Percentiles rank a stretch among this genome's conserved stretches.
phyloP scores from a whole-genome alignment of 2,797 vertebrate genomes.

The Gymnopithys bicolor region DNA sequence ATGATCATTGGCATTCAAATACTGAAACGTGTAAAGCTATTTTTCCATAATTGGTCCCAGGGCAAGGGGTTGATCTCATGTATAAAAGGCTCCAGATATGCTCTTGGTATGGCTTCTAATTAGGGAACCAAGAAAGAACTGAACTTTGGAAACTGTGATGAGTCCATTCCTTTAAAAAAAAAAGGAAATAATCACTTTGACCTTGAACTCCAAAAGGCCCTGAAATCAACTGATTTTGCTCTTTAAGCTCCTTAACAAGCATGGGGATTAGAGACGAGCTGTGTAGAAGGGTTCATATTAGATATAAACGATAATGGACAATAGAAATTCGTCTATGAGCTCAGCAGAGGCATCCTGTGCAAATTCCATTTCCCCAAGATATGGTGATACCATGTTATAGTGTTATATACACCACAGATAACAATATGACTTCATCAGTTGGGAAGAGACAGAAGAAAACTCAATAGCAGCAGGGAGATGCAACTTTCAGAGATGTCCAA shows the following conservation, averaged over 20 bases:
- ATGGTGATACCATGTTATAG: slow-evolving; percentile 22
- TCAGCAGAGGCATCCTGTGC: slow-evolving; percentile 50
- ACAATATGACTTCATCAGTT: slow-evolving; percentile 21
- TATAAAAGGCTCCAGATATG: slow-evolving; percentile 74
- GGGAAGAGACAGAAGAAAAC: slow-evolving; percentile 26
- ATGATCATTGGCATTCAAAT: slow-evolving; percentile 74
- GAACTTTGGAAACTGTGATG: slow-evolving; percentile 77
- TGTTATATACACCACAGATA: slow-evolving; percentile 19
- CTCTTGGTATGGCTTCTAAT: slow-evolving; percentile 76
- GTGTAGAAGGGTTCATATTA: slow-evolving; percentile 70
- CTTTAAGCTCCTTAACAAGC: slow-evolving; percentile 81
- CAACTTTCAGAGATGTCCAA: background rate
- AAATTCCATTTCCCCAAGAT: slow-evolving; percentile 70
- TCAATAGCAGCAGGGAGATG: background rate
- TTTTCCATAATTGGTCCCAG: slow-evolving; percentile 80
- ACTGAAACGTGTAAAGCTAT: slow-evolving; percentile 68
- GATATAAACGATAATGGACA: slow-evolving; percentile 77
- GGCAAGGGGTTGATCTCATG: slow-evolving; percentile 72
- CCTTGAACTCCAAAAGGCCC: slow-evolving; percentile 82
- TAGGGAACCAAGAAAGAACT: slow-evolving; percentile 74
- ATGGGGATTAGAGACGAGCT: slow-evolving; percentile 70
- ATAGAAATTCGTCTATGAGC: slow-evolving; percentile 72
- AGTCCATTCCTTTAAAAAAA: slow-evolving; percentile 55
- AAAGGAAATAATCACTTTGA: slow-evolving; percentile 80
- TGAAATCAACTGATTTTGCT: slow-evolving; percentile 80